A percentile compares a stretch with the other conserved stretches of the same genome.
Evolutionary conservation across 2,113 vertebrate species (phyloP).

Genomic region (Scomber scombrus): DNA sequence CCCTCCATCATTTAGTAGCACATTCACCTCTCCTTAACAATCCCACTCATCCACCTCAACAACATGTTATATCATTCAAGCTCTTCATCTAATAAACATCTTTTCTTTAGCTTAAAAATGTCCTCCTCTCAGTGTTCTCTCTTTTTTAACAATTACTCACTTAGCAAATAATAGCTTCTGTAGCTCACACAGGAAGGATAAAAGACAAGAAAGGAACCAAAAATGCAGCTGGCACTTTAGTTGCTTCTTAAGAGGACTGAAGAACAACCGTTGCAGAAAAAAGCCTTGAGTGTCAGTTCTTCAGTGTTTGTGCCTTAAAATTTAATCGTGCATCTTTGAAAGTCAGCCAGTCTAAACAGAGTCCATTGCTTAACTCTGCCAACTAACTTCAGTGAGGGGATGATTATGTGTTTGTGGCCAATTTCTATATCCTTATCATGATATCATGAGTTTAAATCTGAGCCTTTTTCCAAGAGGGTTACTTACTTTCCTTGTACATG

Average conservation of each 20-base stretch:
- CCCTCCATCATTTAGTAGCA: not conserved
- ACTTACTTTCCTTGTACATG: no score
- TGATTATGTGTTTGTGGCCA: not conserved
- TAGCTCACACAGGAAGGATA: not conserved
- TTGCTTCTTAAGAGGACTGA: conserved; percentile 8
- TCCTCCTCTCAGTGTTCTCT: not conserved
- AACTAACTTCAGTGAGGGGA: not conserved
- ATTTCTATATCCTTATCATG: no score
- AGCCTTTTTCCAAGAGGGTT: no score
- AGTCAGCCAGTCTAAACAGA: no score
- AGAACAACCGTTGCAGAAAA: not conserved
- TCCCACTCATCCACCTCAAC: not conserved
- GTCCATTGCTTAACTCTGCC: not conserved
- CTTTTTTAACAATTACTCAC: not conserved
- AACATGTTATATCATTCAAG: no score
- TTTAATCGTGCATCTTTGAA: no score
- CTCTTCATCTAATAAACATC: no score
- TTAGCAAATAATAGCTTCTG: conserved; percentile 2
- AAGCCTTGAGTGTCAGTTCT: not conserved
- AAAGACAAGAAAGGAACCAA: not conserved
- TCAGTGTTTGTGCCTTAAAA: not conserved
- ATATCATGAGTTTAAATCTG: no score
- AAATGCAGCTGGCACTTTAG: not conserved
- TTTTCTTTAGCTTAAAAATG: no score
- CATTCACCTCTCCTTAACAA: not conserved